These are phyloP conservation scores for Loxodonta africana DNA, from an alignment of 2,113 vertebrate genomes.

Conservation along the genomic window DNA sequence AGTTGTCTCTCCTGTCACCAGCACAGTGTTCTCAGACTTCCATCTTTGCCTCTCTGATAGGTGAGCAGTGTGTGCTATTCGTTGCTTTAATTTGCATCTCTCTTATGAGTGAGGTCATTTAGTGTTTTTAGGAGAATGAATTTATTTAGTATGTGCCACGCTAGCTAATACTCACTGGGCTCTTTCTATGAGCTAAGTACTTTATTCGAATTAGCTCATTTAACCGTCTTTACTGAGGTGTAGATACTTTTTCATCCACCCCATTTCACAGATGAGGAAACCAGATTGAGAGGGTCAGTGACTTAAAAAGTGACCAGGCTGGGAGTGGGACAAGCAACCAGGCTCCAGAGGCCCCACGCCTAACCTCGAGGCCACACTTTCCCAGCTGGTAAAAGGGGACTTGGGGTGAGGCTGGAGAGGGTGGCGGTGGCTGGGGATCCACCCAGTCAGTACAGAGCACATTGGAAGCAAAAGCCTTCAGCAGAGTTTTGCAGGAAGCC, in stretches of 20 bases:
- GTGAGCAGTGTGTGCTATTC: background rate
- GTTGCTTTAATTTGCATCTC: background rate
- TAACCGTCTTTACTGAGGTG: background rate
- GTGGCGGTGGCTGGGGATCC: background rate
- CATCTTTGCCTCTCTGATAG: background rate
- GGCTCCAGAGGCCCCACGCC: background rate
- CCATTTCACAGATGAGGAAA: background rate
- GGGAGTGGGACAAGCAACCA: background rate
- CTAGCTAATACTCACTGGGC: background rate
- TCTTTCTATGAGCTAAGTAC: background rate
- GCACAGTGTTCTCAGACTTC: fast-evolving
- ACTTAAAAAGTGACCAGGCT: background rate
- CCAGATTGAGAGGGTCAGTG: background rate
- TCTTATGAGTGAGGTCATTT: background rate
- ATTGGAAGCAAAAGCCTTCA: background rate
- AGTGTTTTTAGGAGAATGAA: background rate
- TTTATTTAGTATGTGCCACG: fast-evolving
- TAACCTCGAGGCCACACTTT: background rate
- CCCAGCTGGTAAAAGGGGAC: background rate
- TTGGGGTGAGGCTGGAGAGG: background rate
- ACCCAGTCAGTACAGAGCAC: fast-evolving
- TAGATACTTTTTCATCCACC: background rate
- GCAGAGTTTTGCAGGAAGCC: background rate
- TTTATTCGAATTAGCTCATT: background rate
- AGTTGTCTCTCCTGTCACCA: background rate